A percentile compares a stretch with the other conserved stretches of the same genome.
Conservation (phyloP, 2,888 invertebrate genomes). For the Oxytorus armatus region DNA sequence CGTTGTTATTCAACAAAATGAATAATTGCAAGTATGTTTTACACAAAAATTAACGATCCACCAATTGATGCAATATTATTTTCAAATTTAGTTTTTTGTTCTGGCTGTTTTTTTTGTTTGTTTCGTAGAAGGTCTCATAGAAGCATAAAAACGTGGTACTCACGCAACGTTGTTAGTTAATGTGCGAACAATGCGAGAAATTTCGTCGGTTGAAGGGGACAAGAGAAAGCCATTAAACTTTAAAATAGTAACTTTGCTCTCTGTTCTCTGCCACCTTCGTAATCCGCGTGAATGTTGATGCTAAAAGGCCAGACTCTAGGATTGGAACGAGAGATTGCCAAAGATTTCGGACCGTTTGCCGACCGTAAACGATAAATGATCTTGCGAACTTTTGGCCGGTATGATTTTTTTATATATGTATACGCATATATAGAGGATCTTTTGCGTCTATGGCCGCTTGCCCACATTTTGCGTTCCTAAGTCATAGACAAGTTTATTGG, state of each 20-base stretch:
- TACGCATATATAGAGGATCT: background rate
- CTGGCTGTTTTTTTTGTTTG: no score
- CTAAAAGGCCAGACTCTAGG: constrained; percentile 3
- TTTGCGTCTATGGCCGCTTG: constrained; percentile 48
- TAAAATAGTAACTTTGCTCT: constrained; percentile 44
- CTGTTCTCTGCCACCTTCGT: background rate
- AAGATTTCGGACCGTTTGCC: constrained; percentile 2
- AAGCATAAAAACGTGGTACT: no score
- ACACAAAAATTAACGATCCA: no score
- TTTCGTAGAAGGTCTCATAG: no score
- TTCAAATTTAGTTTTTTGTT: no score
- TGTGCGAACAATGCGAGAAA: no score
- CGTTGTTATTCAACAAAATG: no score
- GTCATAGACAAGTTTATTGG: no score
- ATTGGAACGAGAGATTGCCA: constrained; percentile 36
- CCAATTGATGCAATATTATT: no score
- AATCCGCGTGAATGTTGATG: constrained; percentile 10
- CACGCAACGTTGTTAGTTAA: no score
- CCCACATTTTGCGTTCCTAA: constrained; percentile 12
- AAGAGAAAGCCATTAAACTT: constrained; percentile 21
- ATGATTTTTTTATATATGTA: constrained; percentile 5
- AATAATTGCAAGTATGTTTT: no score
- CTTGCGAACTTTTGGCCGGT: constrained; percentile 21
- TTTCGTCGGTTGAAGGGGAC: background rate
- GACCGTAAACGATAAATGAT: constrained; percentile 46